phyloP scores from a whole-genome alignment of 2,797 vertebrate species.

The Enteromius unitaeniatus region DNA sequence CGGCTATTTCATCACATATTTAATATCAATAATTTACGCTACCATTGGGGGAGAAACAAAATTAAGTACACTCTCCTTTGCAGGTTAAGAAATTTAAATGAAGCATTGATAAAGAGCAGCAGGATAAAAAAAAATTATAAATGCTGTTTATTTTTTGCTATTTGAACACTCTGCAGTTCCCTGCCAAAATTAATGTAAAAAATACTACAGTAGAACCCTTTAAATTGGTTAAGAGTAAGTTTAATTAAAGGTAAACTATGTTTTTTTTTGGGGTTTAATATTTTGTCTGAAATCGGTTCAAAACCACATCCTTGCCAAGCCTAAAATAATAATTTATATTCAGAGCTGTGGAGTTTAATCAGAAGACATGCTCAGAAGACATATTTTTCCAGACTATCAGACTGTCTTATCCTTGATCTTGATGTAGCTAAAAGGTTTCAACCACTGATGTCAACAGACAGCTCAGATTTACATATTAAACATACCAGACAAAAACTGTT shows the following conservation, averaged over 20 bases:
- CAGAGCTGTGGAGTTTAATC: background rate
- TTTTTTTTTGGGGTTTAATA: background rate
- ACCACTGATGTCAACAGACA: background rate
- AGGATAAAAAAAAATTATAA: slow-evolving; percentile 8
- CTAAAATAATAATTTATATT: background rate
- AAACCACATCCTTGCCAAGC: background rate
- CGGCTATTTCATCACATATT: slow-evolving; percentile 70
- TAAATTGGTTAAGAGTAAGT: background rate
- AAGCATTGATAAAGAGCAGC: slow-evolving; percentile 57
- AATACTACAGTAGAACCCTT: background rate
- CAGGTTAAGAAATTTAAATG: slow-evolving; percentile 64
- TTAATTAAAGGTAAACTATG: background rate
- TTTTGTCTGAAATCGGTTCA: background rate
- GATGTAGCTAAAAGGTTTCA: background rate
- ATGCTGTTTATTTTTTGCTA: slow-evolving; percentile 51
- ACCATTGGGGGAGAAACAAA: slow-evolving; percentile 59
- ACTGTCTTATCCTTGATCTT: background rate
- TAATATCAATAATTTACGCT: slow-evolving; percentile 67
- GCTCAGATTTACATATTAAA: no score
- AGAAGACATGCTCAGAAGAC: no score
- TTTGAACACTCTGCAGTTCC: slow-evolving; percentile 39
- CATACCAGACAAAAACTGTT: no score
- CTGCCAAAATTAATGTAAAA: background rate
- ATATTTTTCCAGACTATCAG: background rate
- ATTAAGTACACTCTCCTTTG: slow-evolving; percentile 50